These are phyloP conservation scores for Drosophila maculinotata DNA, from an alignment of 2,888 invertebrate species.

Conservation along the genomic window DNA sequence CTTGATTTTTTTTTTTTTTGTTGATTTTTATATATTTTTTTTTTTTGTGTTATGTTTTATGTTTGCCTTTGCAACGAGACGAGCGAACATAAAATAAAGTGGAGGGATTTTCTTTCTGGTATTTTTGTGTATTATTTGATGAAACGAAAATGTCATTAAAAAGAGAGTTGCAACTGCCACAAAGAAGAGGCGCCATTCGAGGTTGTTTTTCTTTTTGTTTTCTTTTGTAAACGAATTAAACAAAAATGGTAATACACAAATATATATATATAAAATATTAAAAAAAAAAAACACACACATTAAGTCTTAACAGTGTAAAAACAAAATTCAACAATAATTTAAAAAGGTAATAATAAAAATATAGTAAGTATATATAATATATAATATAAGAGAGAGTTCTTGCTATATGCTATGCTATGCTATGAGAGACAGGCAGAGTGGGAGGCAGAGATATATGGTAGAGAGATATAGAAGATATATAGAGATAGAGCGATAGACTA, in stretches of 20 bases:
- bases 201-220: slow-evolving; percentile 12
- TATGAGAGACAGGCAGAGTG: slow-evolving; percentile 41
- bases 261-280: slow-evolving; percentile 44
- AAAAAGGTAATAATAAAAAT: slow-evolving; percentile 73
- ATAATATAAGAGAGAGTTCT: slow-evolving; percentile 34
- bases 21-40: slow-evolving; percentile 14
- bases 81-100: slow-evolving; percentile 58
- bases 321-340: slow-evolving; percentile 83
- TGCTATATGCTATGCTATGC: slow-evolving; percentile 43
- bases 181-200: slow-evolving; percentile 45
- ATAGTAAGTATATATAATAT: slow-evolving; percentile 36
- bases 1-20: slow-evolving; percentile 8
- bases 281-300: slow-evolving; percentile 40
- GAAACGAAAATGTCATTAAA: slow-evolving; percentile 13
- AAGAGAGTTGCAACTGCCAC: slow-evolving; percentile 41
- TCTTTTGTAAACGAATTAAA: slow-evolving; percentile 37
- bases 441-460: slow-evolving; percentile 22
- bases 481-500: slow-evolving; percentile 7
- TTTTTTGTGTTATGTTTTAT: slow-evolving; percentile 20
- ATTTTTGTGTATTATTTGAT: slow-evolving; percentile 39
- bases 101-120: slow-evolving; percentile 48
- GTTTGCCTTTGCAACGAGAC: slow-evolving; percentile 30
- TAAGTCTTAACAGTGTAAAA: slow-evolving; percentile 60
- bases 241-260: slow-evolving; percentile 47
- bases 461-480: neutral